These are phyloP conservation scores for Chamaedrilus cognettii DNA, from an alignment of 2,888 invertebrate species.

Conservation along the genomic window DNA sequence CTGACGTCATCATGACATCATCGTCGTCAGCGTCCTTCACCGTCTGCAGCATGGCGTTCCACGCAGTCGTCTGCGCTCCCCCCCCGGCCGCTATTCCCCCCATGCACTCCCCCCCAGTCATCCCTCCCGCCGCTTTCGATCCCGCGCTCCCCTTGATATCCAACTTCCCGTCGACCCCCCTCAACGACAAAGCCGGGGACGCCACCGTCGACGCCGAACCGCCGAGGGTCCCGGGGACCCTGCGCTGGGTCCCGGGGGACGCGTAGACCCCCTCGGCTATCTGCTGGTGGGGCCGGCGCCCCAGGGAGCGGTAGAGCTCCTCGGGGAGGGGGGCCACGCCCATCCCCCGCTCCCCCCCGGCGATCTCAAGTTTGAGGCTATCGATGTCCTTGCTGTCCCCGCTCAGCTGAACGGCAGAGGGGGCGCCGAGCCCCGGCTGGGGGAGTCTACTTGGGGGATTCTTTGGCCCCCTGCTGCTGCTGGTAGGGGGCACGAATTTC, in stretches of 20 bases:
- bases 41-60: background rate
- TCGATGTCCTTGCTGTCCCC: slow-evolving; percentile 8
- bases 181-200: background rate
- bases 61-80: background rate
- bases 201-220: background rate
- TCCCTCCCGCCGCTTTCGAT: background rate
- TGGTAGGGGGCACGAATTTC: too few relatives aligned
- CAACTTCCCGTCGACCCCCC: background rate
- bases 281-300: background rate
- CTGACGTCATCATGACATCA: background rate
- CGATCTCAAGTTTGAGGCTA: background rate
- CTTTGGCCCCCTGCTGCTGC: too few relatives aligned
- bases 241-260: background rate
- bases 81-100: background rate
- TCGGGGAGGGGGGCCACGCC: slow-evolving; percentile 3
- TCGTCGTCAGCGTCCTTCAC: background rate
- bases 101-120: background rate
- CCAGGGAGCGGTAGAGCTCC: slow-evolving; percentile 4
- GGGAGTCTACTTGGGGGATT: background rate
- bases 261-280: too few relatives aligned
- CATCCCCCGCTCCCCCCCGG: background rate
- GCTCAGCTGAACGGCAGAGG: background rate
- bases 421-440: background rate
- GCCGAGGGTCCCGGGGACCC: background rate
- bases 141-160: background rate